phyloP scores from a whole-genome alignment of 2,797 vertebrate genomes.

The Sebastes glaucus region DNA sequence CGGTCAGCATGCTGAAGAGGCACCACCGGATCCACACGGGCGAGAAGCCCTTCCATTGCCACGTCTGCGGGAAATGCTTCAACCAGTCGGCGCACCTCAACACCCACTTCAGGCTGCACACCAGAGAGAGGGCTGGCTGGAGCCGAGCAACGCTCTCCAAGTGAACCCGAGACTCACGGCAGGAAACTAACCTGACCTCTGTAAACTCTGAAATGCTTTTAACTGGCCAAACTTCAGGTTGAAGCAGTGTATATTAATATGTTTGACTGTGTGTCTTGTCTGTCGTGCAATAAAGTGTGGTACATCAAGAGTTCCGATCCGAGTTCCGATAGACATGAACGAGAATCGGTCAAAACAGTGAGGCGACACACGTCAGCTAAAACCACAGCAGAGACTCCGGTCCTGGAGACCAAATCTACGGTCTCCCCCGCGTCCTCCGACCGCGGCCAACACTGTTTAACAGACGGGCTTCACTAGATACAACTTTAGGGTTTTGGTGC shows the following conservation, averaged over 20 bases:
- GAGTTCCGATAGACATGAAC: no score
- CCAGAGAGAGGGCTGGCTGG: conserved; percentile 62
- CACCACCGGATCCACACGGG: conserved; percentile 81
- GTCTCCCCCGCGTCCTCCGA: no score
- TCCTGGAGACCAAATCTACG: no score
- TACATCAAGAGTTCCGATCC: neutral
- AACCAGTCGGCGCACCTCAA: conserved; percentile 81
- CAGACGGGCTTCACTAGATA: no score
- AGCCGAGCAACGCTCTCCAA: conserved; percentile 26
- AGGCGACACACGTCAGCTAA: no score
- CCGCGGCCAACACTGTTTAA: no score
- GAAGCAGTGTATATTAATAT: conserved; percentile 28
- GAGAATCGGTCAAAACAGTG: no score
- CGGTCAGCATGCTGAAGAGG: conserved; percentile 76
- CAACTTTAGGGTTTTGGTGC: no score
- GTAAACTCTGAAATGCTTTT: conserved; percentile 1
- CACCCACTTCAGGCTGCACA: conserved; percentile 79
- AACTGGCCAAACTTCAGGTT: neutral
- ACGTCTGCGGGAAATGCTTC: conserved; percentile 78
- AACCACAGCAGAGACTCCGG: no score
- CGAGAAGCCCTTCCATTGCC: conserved; percentile 77
- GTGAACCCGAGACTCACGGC: neutral
- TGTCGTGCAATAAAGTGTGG: conserved; percentile 57
- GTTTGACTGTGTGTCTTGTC: conserved; percentile 40
- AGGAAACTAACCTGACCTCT: neutral